Conservation (phyloP, 2,888 invertebrate genomes). For the Ferdinandea cuprea region DNA sequence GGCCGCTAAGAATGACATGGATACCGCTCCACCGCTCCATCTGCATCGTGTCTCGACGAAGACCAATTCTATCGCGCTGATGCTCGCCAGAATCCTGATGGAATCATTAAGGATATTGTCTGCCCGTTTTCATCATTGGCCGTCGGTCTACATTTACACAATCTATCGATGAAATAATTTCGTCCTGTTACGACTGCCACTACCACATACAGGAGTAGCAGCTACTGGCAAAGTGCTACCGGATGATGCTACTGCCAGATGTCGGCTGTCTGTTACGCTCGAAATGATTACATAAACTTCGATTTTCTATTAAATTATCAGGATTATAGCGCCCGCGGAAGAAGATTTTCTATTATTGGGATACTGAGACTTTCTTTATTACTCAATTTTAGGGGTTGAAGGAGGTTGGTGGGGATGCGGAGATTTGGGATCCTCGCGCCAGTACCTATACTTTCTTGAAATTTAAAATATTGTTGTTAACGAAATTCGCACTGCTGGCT, state of each 20-base stretch:
- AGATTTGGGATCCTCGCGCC: too few species aligned
- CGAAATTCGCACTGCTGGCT: neutral
- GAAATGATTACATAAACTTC: conserved; percentile 74
- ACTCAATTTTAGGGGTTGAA: conserved; percentile 53
- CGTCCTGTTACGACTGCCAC: conserved; percentile 29
- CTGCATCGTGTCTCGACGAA: conserved; percentile 26
- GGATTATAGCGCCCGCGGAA: conserved; percentile 73
- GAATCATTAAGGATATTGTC: conserved; percentile 73
- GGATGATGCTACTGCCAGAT: conserved; percentile 58
- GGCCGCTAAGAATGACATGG: conserved; percentile 53
- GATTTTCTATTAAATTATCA: conserved; percentile 74
- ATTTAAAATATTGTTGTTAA: neutral
- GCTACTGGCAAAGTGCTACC: conserved; percentile 27
- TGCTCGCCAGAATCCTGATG: conserved; percentile 68
- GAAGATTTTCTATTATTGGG: conserved; percentile 60
- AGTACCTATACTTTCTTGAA: neutral
- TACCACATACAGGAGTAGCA: conserved; percentile 7
- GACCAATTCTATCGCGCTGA: conserved; percentile 49
- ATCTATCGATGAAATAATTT: conserved; percentile 65
- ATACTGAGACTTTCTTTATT: conserved; percentile 68
- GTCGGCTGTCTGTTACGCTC: conserved; percentile 73
- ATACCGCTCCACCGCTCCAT: neutral
- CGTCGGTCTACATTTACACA: conserved; percentile 72
- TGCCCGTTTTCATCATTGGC: conserved; percentile 73
- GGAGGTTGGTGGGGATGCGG: neutral